A percentile compares a stretch with the other conserved stretches of the same genome.
These are phyloP conservation scores for Callaeas wilsoni DNA, from an alignment of 2,113 vertebrate species.

Conservation along the genomic window DNA sequence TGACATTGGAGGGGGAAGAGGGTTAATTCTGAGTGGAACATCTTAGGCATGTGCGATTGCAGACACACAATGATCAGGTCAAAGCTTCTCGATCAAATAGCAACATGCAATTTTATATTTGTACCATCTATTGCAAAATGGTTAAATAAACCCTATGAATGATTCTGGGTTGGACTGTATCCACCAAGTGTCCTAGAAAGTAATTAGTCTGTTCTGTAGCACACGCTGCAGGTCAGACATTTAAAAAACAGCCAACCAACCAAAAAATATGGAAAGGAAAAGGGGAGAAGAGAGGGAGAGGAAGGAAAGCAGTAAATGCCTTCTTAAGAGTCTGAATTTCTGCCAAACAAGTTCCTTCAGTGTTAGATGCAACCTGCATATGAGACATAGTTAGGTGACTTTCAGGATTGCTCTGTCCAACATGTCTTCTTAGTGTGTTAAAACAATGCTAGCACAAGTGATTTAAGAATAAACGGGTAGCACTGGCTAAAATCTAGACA, in stretches of 20 bases:
- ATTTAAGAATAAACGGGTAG: background rate
- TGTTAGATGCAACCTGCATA: background rate
- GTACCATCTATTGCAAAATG: background rate
- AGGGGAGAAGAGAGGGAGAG: background rate
- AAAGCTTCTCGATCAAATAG: background rate
- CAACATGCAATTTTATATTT: background rate
- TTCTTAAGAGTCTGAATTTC: background rate
- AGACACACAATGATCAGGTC: background rate
- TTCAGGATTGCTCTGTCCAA: background rate
- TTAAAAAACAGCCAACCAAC: background rate
- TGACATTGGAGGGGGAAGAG: background rate
- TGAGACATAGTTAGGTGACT: background rate
- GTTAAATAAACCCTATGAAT: background rate
- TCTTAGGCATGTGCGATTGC: background rate
- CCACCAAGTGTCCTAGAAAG: background rate
- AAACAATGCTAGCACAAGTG: background rate
- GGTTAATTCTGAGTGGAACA: background rate
- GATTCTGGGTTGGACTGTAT: background rate
- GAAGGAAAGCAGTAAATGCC: background rate
- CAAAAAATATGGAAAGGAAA: background rate
- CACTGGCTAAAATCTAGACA: background rate
- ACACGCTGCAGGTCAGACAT: rapidly evolving
- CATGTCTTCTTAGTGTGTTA: background rate
- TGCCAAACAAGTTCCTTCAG: background rate
- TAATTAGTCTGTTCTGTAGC: background rate